Percentiles rank a stretch among this genome's conserved stretches.
These are phyloP conservation scores for Apodemia duryi DNA, from an alignment of 2,888 invertebrate genomes.

Conservation along the genomic window DNA sequence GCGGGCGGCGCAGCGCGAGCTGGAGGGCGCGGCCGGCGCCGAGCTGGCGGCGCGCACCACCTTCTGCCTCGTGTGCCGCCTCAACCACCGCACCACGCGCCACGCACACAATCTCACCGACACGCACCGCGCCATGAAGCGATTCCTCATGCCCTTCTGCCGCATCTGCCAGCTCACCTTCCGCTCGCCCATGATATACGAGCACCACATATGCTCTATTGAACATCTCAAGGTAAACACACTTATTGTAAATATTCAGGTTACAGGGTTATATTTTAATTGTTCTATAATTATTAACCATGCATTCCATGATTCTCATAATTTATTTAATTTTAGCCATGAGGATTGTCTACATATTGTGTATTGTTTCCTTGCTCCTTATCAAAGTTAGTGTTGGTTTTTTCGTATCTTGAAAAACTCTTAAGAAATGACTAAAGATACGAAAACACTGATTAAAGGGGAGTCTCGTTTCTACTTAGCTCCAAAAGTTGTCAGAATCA, in stretches of 20 bases:
- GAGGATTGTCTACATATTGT: too few relatives aligned
- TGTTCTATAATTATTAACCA: too few relatives aligned
- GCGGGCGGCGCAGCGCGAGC: constrained; percentile 87
- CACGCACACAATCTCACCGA: constrained; percentile 88
- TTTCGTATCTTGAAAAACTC: too few relatives aligned
- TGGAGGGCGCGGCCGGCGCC: constrained; percentile 84
- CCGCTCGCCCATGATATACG: constrained; percentile 91
- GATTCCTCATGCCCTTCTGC: constrained; percentile 90
- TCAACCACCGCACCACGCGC: constrained; percentile 87
- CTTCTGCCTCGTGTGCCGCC: constrained; percentile 86
- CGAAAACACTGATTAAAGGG: too few relatives aligned
- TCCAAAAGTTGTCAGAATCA: too few relatives aligned
- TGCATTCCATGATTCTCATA: too few relatives aligned
- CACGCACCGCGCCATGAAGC: constrained; percentile 90
- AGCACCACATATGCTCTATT: constrained; percentile 89
- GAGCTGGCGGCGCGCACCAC: constrained; percentile 81
- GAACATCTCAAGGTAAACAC: constrained; percentile 86
- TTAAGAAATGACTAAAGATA: too few relatives aligned
- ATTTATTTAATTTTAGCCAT: too few relatives aligned
- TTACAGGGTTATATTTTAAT: too few relatives aligned
- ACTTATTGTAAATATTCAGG: neutral
- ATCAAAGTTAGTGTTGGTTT: too few relatives aligned
- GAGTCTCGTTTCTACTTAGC: too few relatives aligned
- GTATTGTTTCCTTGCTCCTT: too few relatives aligned
- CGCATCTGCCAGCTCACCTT: constrained; percentile 87